These are phyloP conservation scores for Telmatochromis sp. DNA, from an alignment of 2,113 vertebrate genomes.

Conservation along the genomic window DNA sequence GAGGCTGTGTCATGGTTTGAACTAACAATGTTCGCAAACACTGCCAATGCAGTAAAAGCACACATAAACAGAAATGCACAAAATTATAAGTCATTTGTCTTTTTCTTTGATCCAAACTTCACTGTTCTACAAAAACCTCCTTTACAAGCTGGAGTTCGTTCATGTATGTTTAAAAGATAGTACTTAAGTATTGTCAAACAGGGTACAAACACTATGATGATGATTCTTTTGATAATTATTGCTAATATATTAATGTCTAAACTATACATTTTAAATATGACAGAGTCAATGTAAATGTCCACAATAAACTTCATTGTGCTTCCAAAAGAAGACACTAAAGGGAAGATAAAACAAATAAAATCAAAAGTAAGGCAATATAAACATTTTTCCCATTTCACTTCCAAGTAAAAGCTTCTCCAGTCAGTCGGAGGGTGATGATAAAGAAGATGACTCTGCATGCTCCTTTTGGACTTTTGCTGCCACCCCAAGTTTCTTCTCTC, in stretches of 20 bases:
- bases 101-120: not conserved
- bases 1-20: not conserved
- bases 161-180: accelerated
- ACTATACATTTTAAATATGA: not conserved
- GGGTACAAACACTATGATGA: not conserved
- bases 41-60: not conserved
- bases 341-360: not conserved
- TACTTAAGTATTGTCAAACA: not conserved
- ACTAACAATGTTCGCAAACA: not conserved
- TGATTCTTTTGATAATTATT: not conserved
- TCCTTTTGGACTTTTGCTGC: not conserved
- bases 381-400: not conserved
- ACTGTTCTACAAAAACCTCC: not conserved
- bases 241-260: accelerated
- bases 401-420: not conserved
- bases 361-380: not conserved
- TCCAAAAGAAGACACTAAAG: not conserved
- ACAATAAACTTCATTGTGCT: not conserved
- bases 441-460: not conserved
- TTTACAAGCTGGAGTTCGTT: not conserved
- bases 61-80: not conserved
- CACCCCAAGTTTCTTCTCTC: not conserved
- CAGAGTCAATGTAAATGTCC: not conserved
- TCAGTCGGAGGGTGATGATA: not conserved
- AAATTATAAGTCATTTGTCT: not conserved